A percentile compares a stretch with the other conserved stretches of the same genome.
phyloP scores from a whole-genome alignment of 2,888 invertebrate genomes.

The Gibbula magus region DNA sequence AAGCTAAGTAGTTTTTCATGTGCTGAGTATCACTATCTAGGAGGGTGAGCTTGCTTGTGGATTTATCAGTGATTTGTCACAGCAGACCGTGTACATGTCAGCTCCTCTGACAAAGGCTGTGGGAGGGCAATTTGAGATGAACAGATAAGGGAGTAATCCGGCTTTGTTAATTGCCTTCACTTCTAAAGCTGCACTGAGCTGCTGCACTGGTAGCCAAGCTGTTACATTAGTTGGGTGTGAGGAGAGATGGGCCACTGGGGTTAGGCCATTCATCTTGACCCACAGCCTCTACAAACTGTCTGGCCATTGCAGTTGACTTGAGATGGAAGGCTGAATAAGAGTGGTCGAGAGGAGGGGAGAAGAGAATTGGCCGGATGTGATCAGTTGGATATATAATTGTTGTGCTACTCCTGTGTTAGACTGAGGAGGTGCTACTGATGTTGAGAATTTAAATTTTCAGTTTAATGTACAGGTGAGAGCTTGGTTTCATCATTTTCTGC shows the following conservation, averaged over 20 bases:
- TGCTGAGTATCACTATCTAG: no score
- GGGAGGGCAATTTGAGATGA: not conserved
- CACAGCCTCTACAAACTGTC: not conserved
- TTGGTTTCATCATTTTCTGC: no score
- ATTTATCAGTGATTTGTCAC: constrained; percentile 11
- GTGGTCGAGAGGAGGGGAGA: not conserved
- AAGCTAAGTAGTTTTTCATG: no score
- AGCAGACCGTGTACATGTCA: not conserved
- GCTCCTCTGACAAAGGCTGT: not conserved
- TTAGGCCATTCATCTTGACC: constrained; percentile 1
- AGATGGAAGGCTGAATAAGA: no score
- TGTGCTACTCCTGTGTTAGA: no score
- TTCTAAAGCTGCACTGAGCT: constrained; percentile 1
- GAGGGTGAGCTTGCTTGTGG: not conserved
- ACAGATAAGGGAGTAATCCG: constrained; percentile 18
- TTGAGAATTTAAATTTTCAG: no score
- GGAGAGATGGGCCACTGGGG: constrained; percentile 7
- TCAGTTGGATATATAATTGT: not conserved
- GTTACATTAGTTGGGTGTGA: constrained; percentile 10
- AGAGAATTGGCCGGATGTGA: not conserved
- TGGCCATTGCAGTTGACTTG: no score
- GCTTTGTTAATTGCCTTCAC: constrained; percentile 17
- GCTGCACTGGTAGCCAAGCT: not conserved
- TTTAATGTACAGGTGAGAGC: no score
- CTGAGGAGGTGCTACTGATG: no score